phyloP scores from a whole-genome alignment of 2,888 invertebrate species.

The Pediacus dermestoides region DNA sequence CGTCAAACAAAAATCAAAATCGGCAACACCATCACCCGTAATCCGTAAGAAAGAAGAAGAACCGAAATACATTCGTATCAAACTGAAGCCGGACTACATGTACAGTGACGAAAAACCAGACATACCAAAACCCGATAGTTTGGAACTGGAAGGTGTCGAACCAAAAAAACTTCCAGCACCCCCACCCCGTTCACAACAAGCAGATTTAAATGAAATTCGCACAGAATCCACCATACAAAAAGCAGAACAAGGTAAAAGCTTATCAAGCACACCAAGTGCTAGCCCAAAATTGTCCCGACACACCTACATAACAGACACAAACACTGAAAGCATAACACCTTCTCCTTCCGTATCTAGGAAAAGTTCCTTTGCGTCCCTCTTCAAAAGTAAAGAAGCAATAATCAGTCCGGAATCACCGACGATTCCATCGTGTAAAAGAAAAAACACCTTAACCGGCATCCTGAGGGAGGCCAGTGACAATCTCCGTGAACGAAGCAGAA shows the following conservation, averaged over 20 bases:
- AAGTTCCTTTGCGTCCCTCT: conserved; percentile 77
- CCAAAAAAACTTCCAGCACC: too few species aligned
- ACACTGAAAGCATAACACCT: conserved; percentile 52
- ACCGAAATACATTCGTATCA: conserved; percentile 62
- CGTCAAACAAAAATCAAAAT: conserved; percentile 27
- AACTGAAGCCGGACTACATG: conserved; percentile 71
- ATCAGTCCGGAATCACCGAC: conserved; percentile 63
- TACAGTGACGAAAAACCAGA: conserved; percentile 58
- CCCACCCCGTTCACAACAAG: background rate
- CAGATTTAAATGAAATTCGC: conserved; percentile 1
- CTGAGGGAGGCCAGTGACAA: conserved; percentile 45
- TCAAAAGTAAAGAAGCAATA: conserved; percentile 67
- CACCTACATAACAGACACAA: conserved; percentile 21
- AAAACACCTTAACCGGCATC: conserved; percentile 43
- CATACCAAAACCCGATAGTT: conserved; percentile 58
- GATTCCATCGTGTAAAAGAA: conserved; percentile 37
- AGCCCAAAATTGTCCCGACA: conserved; percentile 52
- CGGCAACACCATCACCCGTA: conserved; percentile 24
- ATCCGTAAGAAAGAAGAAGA: conserved; percentile 30
- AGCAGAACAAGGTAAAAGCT: conserved; percentile 28
- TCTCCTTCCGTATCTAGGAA: conserved; percentile 74
- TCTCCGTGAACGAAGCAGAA: conserved; percentile 37
- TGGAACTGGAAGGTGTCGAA: conserved; percentile 46
- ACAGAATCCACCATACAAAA: background rate
- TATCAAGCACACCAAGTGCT: conserved; percentile 43